Evolutionary conservation across 2,113 vertebrate genomes (phyloP).

Genomic region (Turnix velox): DNA sequence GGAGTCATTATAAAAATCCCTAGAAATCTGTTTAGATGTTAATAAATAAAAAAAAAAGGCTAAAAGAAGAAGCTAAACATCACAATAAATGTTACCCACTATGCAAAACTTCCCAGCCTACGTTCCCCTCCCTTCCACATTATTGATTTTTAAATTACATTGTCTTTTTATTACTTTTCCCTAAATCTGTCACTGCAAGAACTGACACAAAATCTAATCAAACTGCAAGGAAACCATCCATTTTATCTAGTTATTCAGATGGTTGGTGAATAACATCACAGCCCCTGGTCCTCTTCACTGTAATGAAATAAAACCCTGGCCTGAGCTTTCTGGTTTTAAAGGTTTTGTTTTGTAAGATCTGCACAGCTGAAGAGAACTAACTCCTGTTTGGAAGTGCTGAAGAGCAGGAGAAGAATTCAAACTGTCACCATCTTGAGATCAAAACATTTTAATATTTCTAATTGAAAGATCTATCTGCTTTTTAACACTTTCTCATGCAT

Average conservation of each 20-base stretch:
- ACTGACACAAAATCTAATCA: conserved; percentile 69
- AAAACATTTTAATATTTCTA: neutral
- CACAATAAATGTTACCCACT: neutral
- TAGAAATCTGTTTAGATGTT: conserved; percentile 47
- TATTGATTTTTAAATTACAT: conserved; percentile 71
- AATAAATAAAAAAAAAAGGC: conserved; percentile 43
- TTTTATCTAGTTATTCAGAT: conserved; percentile 65
- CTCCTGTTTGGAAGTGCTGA: neutral
- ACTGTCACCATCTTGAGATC: neutral
- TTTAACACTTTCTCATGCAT: neutral
- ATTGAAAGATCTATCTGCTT: neutral
- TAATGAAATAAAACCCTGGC: conserved; percentile 44
- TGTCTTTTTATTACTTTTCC: conserved; percentile 65
- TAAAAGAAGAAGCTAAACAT: conserved; percentile 32
- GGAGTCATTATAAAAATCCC: conserved; percentile 45
- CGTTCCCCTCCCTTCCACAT: neutral
- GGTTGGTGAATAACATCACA: conserved; percentile 44
- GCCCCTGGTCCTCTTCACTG: conserved; percentile 7
- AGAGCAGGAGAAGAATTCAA: neutral
- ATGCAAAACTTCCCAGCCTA: conserved; percentile 30
- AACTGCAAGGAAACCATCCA: conserved; percentile 53
- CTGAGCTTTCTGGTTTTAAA: neutral
- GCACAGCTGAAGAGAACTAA: neutral
- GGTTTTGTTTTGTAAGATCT: conserved; percentile 18
- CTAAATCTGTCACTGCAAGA: conserved; percentile 54